Evolutionary conservation across 1,140 invertebrate species (phyloP).

Genomic region (Batillaria attramentaria): DNA sequence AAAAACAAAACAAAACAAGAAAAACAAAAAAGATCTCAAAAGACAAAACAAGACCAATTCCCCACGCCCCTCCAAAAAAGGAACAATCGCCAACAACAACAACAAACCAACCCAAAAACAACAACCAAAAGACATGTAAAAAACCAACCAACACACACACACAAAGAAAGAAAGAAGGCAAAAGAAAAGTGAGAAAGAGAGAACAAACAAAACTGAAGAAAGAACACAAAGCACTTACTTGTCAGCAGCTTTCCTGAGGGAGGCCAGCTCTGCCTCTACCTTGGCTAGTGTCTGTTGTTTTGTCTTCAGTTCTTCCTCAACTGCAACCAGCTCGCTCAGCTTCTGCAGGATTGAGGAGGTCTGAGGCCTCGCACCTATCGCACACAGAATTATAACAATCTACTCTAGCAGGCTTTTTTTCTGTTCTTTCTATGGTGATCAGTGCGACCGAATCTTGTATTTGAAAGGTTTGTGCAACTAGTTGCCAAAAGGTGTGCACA

Average conservation of each 20-base stretch:
- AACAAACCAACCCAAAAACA: too few species aligned
- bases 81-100: too few species aligned
- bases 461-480: too few species aligned
- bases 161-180: not conserved
- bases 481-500: too few species aligned
- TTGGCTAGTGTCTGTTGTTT: slow-evolving; percentile 63
- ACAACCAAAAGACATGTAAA: too few species aligned
- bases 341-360: slow-evolving; percentile 66
- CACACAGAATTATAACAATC: not conserved
- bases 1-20: too few species aligned
- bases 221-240: slow-evolving; percentile 50
- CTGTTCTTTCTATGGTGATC: not conserved
- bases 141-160: too few species aligned
- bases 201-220: not conserved
- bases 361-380: slow-evolving; percentile 67
- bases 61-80: too few species aligned
- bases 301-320: slow-evolving; percentile 49
- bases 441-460: too few species aligned
- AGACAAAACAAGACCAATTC: too few species aligned
- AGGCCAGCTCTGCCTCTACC: slow-evolving; percentile 65
- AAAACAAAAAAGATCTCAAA: too few species aligned
- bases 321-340: slow-evolving; percentile 64
- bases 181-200: not conserved
- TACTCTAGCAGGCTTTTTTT: not conserved
- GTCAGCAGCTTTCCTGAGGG: slow-evolving; percentile 56